phyloP scores from a whole-genome alignment of 1,140 invertebrate species.

The Ganaspis sp. region DNA sequence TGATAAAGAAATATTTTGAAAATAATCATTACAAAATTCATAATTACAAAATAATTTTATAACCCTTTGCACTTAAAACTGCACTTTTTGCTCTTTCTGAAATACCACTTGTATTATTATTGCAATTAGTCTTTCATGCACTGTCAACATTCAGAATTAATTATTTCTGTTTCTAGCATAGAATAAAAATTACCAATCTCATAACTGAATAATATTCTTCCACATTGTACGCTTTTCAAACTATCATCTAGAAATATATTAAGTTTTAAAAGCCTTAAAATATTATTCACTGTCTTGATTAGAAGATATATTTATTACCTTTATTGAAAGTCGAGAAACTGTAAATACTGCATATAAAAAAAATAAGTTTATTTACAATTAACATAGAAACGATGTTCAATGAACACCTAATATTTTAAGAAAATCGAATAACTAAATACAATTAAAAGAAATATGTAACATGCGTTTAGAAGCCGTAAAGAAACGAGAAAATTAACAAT shows the following conservation, averaged over 20 bases:
- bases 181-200: conserved; percentile 75
- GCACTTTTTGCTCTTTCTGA: conserved; percentile 50
- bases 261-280: neutral
- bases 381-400: conserved; percentile 32
- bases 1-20: too few relatives aligned
- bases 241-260: conserved; percentile 50
- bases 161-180: conserved; percentile 73
- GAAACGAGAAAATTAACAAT: conserved; percentile 34
- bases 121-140: conserved; percentile 75
- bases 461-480: conserved; percentile 17
- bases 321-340: neutral
- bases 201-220: conserved; percentile 46
- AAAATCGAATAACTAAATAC: conserved; percentile 27
- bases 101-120: conserved; percentile 64
- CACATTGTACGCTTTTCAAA: conserved; percentile 48
- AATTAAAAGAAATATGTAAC: neutral
- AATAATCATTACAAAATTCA: too few relatives aligned
- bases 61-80: conserved; percentile 55
- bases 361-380: conserved; percentile 29
- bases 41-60: conserved; percentile 39
- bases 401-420: neutral
- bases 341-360: neutral
- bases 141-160: conserved; percentile 76
- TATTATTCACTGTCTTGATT: too few relatives aligned
- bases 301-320: too few relatives aligned